These are phyloP conservation scores for Athrips mouffetella DNA, from an alignment of 2,888 invertebrate genomes.

Conservation along the genomic window DNA sequence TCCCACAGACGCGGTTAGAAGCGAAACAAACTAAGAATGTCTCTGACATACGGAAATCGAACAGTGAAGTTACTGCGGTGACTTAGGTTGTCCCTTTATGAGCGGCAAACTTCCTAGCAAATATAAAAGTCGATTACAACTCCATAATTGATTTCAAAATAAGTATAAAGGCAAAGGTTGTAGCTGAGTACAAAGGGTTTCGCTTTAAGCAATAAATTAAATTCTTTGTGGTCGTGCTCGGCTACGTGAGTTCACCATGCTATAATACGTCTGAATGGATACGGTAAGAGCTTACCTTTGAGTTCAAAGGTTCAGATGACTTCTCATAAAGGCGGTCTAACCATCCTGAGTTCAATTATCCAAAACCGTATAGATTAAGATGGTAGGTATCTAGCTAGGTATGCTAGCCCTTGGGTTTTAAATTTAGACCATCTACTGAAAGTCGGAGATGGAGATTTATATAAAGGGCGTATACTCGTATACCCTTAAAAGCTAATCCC, in stretches of 20 bases:
- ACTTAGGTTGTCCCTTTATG: neutral
- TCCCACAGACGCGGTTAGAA: slow-evolving; percentile 1
- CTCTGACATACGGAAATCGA: neutral
- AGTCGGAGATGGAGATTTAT: too few species aligned
- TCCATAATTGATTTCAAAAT: neutral
- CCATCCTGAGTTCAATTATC: neutral
- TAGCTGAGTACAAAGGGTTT: neutral
- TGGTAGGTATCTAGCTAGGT: neutral
- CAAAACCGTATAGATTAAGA: neutral
- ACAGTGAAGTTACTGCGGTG: neutral
- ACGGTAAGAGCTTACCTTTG: neutral
- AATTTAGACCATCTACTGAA: too few species aligned
- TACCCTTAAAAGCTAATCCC: too few species aligned
- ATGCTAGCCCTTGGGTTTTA: too few species aligned
- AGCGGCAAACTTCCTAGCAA: neutral
- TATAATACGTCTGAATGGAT: slow-evolving; percentile 5
- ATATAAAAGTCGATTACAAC: slow-evolving; percentile 2
- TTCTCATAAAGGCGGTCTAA: slow-evolving; percentile 1
- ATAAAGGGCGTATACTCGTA: too few species aligned
- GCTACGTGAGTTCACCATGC: neutral
- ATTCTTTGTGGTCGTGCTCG: slow-evolving; percentile 2
- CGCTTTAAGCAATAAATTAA: slow-evolving; percentile 3
- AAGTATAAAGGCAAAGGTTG: neutral
- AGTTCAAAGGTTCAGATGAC: slow-evolving; percentile 5
- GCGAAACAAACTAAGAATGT: slow-evolving; percentile 2